Base-by-base conservation (phyloP, 35 echinoderm and acorn worm genomes). In the Apostichopus parvimensis region DNA sequence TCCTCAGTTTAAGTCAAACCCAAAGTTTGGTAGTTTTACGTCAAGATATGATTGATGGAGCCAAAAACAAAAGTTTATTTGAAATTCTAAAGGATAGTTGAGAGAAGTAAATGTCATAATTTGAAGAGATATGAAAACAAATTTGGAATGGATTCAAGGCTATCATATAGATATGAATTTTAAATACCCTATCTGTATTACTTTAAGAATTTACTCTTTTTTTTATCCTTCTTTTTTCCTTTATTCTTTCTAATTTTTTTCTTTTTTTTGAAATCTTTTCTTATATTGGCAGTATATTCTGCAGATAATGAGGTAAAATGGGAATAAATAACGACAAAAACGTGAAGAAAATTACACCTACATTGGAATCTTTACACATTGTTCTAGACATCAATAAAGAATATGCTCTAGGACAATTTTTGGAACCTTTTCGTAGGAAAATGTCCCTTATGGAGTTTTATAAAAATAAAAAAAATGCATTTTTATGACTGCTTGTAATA, bases 281-380 rank as follows among this genome's bases (percentile, higher is more conserved):
- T 61, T 8, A 61, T 61, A 61, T 5, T 45, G 34, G 64, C 64
- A 20, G 71, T 75, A 20, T 75, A 75, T 75, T 18, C 71, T 75
- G 18, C 14, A 75, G 17, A 75, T 75, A 75, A 75, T 75, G 71
- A 75, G 71, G 71, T 75, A 14, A 7, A 7, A 18, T 75, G 17
- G 21, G 13, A 8, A 75, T 75, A 75, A 75, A 75, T 75, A 75
- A 75, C 71, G 7, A 75, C 15, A 11, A 75, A 75, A 75, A 75
- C 71, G 71, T 75, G 71, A n/a, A 75, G 71, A 22, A 75, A n/a
- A 75, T 75, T 75, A 75, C 14, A 75, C 71, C 71, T 75, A 22
- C 71, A 14, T 7, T 18, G n/a, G 71, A 75, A 18, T 75, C 71
- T 20, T 61, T 75, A 75, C 7, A 75, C 14, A 75, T 18, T 18